phyloP scores from a whole-genome alignment of 1,140 invertebrate species.

The Atta cephalotes region DNA sequence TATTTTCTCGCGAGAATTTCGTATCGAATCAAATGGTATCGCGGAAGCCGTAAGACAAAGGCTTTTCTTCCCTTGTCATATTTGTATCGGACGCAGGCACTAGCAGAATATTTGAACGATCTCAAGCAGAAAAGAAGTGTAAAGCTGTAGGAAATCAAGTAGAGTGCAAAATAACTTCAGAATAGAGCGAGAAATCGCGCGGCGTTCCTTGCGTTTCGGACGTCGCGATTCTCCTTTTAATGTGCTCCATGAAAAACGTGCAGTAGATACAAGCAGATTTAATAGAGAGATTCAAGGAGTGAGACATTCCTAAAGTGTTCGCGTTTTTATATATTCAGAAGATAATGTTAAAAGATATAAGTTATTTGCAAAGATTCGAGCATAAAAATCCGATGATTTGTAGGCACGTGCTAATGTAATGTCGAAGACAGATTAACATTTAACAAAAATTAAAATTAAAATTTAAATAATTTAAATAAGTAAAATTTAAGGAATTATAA shows the following conservation, averaged over 20 bases:
- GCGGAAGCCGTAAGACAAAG: background rate
- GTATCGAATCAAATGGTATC: background rate
- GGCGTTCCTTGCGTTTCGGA: slow-evolving; percentile 42
- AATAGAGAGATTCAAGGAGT: slow-evolving; percentile 20
- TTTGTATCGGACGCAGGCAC: slow-evolving; percentile 59
- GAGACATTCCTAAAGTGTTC: slow-evolving; percentile 18
- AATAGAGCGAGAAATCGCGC: slow-evolving; percentile 48
- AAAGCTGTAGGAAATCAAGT: slow-evolving; percentile 63
- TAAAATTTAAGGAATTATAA: slow-evolving; percentile 1
- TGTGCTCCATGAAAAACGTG: slow-evolving; percentile 49
- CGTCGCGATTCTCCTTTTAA: slow-evolving; percentile 44
- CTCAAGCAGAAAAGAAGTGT: slow-evolving; percentile 61
- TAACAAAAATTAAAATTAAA: background rate
- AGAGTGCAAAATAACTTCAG: slow-evolving; percentile 63
- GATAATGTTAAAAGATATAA: background rate
- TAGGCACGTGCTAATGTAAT: background rate
- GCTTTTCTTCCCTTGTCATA: slow-evolving; percentile 33
- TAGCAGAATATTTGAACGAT: slow-evolving; percentile 62
- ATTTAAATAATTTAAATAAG: slow-evolving; percentile 6
- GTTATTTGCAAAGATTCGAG: background rate
- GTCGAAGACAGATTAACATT: background rate
- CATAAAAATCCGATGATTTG: background rate
- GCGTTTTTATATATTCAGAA: background rate
- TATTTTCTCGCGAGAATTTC: background rate
- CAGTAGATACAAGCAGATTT: slow-evolving; percentile 53